These are phyloP conservation scores for Radopholus similis DNA, from an alignment of 1,140 invertebrate species.

Conservation along the genomic window DNA sequence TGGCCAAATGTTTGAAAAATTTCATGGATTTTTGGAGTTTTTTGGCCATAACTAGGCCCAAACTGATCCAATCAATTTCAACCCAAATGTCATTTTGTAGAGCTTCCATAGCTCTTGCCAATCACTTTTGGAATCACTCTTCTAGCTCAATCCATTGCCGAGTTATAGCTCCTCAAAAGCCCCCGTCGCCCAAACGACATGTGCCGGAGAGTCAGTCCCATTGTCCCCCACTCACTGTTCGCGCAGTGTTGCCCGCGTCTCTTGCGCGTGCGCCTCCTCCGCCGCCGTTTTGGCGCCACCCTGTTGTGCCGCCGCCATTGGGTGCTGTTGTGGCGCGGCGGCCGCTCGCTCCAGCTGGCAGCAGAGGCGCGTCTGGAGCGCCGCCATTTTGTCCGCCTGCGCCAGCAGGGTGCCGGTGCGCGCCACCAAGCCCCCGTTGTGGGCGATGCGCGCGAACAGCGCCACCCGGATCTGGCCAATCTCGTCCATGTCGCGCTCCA, in stretches of 20 bases:
- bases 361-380: background rate
- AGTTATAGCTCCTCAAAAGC: no score
- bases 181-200: background rate
- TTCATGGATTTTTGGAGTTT: no score
- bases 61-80: no score
- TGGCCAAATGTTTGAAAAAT: no score
- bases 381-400: slow-evolving; percentile 4
- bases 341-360: background rate
- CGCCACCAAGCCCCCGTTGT: background rate
- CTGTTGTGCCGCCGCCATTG: background rate
- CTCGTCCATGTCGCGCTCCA: slow-evolving; percentile 4
- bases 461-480: background rate
- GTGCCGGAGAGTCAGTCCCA: no score
- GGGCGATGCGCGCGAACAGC: slow-evolving; percentile 1
- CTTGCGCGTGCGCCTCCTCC: background rate
- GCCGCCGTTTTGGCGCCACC: background rate
- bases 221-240: background rate
- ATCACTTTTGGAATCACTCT: no score
- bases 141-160: no score
- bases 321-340: background rate
- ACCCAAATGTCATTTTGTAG: no score
- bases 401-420: background rate
- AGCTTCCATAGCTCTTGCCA: no score
- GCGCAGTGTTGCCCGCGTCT: background rate
- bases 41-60: no score